Evolutionary conservation across 2,888 invertebrate genomes (phyloP), one percentile per base, ranked within the genome.

Genomic region (Drosophila barbarae): DNA sequence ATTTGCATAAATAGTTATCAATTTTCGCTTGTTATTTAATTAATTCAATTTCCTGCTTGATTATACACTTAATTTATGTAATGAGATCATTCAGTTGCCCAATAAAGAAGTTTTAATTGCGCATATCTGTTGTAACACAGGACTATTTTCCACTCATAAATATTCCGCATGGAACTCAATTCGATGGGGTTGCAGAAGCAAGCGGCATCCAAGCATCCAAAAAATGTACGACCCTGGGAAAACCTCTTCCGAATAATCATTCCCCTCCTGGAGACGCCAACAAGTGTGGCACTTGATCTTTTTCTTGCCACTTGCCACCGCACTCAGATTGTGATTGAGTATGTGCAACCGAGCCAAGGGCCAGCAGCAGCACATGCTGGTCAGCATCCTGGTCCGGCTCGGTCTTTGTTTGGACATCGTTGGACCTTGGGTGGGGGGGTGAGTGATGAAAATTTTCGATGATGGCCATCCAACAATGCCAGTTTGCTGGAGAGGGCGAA

Each of bases 231-330:
- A 32, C 42, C n/a, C 26, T 15, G 28, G 26, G 42, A 26, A 42
- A 42, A 42, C 42, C 30, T 44, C 51, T 21, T 51, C 28, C 51
- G 52, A 63, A 42, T 63, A 64, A 63, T 63, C 51, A 32, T 36
- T 51, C 66, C 44, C 44, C 36, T 65, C 76, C 77, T 77, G 77
- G 71, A 74, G 81, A 83, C 84, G 74, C 84, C 85, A 80, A 80
- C 84, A 82, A 82, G 81, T 85, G 85, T 74, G 73, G 70, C 83
- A 85, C 84, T 82, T 83, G 81, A 85, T 82, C 72, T 72, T 77
- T 69, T 77, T 72, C 81, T 73, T 73, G 70, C 69, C 77, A 78
- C 78, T 75, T 69, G 59, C 61, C 52, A 64, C 59, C 54, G 53
- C 64, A 72, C 59, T 69, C 54, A 55, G 58, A 69, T 59, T 47